Evolutionary conservation across 1,140 invertebrate genomes (phyloP).

Genomic region (Heliconius congener): DNA sequence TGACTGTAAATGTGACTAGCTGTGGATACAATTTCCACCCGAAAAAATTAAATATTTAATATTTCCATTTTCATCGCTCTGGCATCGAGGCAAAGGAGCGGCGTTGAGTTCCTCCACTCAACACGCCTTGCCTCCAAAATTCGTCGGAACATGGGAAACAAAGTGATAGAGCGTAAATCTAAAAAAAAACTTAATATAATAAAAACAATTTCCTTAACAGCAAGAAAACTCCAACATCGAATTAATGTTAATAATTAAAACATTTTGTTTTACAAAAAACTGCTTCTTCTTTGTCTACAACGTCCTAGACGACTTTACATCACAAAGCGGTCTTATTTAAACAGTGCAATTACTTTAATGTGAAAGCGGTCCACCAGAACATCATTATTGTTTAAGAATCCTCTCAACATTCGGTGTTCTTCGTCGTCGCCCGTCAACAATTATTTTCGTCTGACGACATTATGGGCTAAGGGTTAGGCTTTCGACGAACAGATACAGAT

Average conservation of each 20-base stretch:
- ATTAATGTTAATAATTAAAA: conserved; percentile 8
- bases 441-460: conserved; percentile 65
- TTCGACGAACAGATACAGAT: conserved; percentile 76
- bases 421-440: conserved; percentile 47
- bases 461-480: conserved; percentile 56
- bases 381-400: conserved; percentile 47
- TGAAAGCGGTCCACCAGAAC: conserved; percentile 26
- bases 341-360: conserved; percentile 27
- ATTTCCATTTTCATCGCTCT: too few species aligned
- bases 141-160: too few species aligned
- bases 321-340: conserved; percentile 27
- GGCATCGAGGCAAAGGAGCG: too few species aligned
- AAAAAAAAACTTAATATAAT: too few species aligned
- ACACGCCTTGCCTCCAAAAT: too few species aligned
- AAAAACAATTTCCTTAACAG: neutral
- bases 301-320: conserved; percentile 1
- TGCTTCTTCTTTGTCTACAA: neutral
- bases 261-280: neutral
- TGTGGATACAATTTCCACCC: too few species aligned
- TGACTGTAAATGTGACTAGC: too few species aligned
- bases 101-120: too few species aligned
- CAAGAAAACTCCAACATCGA: neutral
- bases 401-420: conserved; percentile 36
- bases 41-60: too few species aligned
- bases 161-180: too few species aligned